Percentiles rank a stretch among this genome's conserved stretches.
phyloP scores from a whole-genome alignment of 2,113 vertebrate genomes.

The Corythornis vintsioides region DNA sequence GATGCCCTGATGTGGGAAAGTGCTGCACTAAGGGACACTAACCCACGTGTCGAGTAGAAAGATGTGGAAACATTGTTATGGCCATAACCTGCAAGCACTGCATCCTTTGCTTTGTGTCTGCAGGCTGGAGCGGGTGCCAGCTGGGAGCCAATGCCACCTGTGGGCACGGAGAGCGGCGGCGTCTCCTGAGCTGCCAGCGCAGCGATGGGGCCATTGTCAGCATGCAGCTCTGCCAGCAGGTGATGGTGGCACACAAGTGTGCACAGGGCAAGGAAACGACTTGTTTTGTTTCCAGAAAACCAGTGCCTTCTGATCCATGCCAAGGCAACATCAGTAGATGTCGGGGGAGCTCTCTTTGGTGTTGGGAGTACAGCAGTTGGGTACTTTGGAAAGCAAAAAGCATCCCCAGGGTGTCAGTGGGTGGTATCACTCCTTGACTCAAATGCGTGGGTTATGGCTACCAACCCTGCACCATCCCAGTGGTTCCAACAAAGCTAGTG shows the following conservation, averaged over 20 bases:
- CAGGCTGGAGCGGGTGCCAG: constrained; percentile 95
- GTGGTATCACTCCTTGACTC: neutral
- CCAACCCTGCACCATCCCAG: neutral
- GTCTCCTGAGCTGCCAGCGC: constrained; percentile 87
- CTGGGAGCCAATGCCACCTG: constrained; percentile 87
- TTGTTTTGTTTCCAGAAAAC: too few relatives aligned
- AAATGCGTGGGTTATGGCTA: accelerated
- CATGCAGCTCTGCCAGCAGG: constrained; percentile 82
- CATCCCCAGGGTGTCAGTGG: accelerated
- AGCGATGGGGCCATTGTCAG: constrained; percentile 84
- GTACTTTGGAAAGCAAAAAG: neutral
- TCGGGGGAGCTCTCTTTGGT: neutral
- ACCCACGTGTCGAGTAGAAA: accelerated
- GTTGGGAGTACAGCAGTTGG: accelerated
- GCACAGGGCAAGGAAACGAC: accelerated
- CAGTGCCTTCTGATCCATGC: accelerated
- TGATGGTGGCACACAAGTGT: neutral
- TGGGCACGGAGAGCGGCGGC: constrained; percentile 80
- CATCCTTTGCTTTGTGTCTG: constrained; percentile 12
- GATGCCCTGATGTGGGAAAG: neutral
- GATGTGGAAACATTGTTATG: accelerated
- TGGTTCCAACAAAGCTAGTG: neutral
- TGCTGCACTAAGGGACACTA: neutral
- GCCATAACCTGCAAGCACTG: neutral
- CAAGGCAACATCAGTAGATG: accelerated